phyloP scores from a whole-genome alignment of 1,140 invertebrate species.

The Drosophila cardini region DNA sequence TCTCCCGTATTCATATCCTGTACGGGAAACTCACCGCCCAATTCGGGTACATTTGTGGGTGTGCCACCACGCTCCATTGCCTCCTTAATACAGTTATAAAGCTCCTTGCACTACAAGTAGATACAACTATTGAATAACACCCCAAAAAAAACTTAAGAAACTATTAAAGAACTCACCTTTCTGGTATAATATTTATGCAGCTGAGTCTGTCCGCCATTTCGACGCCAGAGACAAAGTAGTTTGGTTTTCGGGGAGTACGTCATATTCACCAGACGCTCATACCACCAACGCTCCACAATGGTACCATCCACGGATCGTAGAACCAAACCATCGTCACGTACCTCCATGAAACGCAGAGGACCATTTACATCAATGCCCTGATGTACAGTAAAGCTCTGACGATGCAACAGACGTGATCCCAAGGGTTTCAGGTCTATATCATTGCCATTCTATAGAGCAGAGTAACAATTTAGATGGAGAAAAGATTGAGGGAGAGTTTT shows the following conservation, averaged over 20 bases:
- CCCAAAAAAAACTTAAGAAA: not conserved
- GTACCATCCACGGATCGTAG: constrained; percentile 92
- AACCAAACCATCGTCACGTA: constrained; percentile 98
- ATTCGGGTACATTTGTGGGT: constrained; percentile 91
- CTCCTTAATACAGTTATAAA: constrained; percentile 99
- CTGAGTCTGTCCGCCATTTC: constrained; percentile 93
- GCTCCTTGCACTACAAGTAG: constrained; percentile 94
- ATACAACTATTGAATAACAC: not conserved
- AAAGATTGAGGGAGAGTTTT: not conserved
- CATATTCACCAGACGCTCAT: constrained; percentile 99
- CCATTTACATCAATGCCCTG: constrained; percentile 95
- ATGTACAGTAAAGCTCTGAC: constrained; percentile 99
- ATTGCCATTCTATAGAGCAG: constrained; percentile 92
- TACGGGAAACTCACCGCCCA: constrained; percentile 99
- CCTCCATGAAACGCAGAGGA: constrained; percentile 98
- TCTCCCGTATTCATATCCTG: constrained; percentile 98
- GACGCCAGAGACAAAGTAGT: constrained; percentile 97
- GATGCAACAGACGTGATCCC: constrained; percentile 95
- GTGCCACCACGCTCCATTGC: constrained; percentile 98
- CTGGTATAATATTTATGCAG: constrained; percentile 99
- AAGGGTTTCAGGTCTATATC: constrained; percentile 98
- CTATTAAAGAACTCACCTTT: constrained; percentile 89
- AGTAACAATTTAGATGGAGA: not conserved
- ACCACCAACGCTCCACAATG: constrained; percentile 99
- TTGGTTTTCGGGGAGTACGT: constrained; percentile 99